phyloP scores from a whole-genome alignment of 2,888 invertebrate species.

The Agrochola litura region DNA sequence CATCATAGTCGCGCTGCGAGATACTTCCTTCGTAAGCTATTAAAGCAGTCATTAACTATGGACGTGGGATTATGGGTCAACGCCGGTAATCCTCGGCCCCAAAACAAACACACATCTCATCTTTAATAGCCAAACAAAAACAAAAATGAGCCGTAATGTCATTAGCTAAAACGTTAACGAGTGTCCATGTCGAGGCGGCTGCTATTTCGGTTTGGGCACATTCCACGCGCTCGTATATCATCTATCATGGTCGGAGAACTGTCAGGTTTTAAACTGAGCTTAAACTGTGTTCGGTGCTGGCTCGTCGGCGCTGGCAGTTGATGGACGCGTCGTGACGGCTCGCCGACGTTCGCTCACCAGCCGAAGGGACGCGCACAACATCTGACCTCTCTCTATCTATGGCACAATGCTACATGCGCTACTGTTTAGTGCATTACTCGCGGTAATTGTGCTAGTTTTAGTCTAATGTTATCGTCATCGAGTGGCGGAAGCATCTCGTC shows the following conservation, averaged over 20 bases:
- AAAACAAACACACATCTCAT: conserved; percentile 75
- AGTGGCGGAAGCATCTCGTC: conserved; percentile 31
- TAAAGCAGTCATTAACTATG: conserved; percentile 77
- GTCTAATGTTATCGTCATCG: conserved; percentile 25
- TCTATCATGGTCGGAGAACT: conserved; percentile 83
- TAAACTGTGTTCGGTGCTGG: conserved; percentile 80
- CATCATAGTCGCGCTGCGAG: conserved; percentile 77
- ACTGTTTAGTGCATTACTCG: conserved; percentile 35
- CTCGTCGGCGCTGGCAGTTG: conserved; percentile 84
- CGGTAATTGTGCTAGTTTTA: conserved; percentile 36
- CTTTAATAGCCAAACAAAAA: conserved; percentile 72
- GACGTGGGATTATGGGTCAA: conserved; percentile 74
- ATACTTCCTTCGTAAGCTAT: conserved; percentile 78
- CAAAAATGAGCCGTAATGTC: conserved; percentile 75
- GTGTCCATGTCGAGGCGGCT: conserved; percentile 70
- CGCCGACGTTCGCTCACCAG: conserved; percentile 73
- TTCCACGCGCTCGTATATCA: conserved; percentile 80
- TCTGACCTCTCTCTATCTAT: conserved; percentile 72
- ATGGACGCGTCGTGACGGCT: conserved; percentile 83
- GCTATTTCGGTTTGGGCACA: conserved; percentile 83
- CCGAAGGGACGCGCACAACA: conserved; percentile 71
- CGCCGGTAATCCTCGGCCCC: conserved; percentile 62
- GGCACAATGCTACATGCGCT: conserved; percentile 43
- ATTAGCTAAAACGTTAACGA: conserved; percentile 82
- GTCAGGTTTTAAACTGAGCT: conserved; percentile 85